Evolutionary conservation across 2,113 vertebrate species (phyloP).

Genomic region (Eidolon helvum): DNA sequence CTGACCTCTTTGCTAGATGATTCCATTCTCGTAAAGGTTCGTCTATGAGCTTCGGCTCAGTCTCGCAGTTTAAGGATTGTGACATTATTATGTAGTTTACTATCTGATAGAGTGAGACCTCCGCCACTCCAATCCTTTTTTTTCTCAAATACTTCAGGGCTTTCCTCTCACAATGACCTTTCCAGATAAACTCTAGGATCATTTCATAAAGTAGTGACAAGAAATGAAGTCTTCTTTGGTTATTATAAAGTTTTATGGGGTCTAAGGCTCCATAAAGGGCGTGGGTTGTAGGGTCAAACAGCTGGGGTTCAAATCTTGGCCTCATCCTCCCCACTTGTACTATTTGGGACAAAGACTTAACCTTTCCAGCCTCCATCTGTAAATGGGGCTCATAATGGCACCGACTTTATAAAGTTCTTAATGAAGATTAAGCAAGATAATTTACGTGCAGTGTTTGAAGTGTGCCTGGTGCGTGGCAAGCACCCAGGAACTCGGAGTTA

Average conservation of each 20-base stretch:
- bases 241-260: background rate
- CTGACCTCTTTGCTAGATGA: background rate
- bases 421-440: background rate
- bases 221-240: background rate
- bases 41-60: background rate
- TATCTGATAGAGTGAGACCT: background rate
- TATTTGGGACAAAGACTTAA: background rate
- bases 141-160: background rate
- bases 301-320: background rate
- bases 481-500: background rate
- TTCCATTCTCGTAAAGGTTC: background rate
- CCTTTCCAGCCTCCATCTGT: background rate
- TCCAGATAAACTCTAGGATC: background rate
- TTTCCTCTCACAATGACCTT: background rate
- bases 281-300: background rate
- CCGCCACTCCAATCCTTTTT: background rate
- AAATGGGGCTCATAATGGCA: background rate
- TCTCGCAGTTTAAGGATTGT: background rate
- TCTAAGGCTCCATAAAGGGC: background rate
- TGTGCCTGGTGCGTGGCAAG: background rate
- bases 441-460: background rate
- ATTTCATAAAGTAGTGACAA: background rate
- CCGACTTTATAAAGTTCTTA: background rate
- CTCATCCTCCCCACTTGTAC: fast-evolving
- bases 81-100: background rate